Evolutionary conservation across 2,797 vertebrate genomes (phyloP), one percentile per base, ranked within the genome.

Genomic region (Oophaga sylvatica): DNA sequence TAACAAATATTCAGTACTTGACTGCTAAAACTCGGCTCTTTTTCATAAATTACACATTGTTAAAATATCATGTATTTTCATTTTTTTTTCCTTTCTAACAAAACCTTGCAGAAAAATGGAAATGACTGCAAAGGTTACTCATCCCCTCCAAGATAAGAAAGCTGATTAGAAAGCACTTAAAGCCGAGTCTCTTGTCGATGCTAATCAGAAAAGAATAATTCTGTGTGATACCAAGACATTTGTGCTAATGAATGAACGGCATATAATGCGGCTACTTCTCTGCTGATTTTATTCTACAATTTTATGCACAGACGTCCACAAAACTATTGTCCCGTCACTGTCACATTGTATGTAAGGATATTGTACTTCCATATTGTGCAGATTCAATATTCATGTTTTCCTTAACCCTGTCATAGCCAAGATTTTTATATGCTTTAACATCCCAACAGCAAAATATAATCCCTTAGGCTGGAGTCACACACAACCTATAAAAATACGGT

Each of bases 111-210:
- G 53, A 41, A 80, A 35, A 86, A 86, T 29, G 19, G 67, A 57
- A 60, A 75, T 59, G 29, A 86, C 65, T 35, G 5, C 9, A 60
- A 63, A 86, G 76, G 63, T 79, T 53, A 60, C 56, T 80, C 85
- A 75, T 62, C 85, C 70, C 84, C 56, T 53, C 77, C 77, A 62
- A 81, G 65, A 60, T 80, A 81, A 87, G 65, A 59, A 87, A 45
- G 56, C 56, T 87, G 85, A 87, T 81, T 87, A 87, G 68, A 41
- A 63, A 71, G 65, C 56, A 53, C 85, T 87, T 87, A 45, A 75
- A 63, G 80, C 59, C 41, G 71, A 70, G 79, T 63, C 79, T 87
- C 67, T 73, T 71, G 68, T 87, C 29, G 63, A 80, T 86, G 77
- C 65, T 80, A 80, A 86, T 86, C 77, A 80, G 35, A 71, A 67